These are phyloP conservation scores for Trichopoda pennipes DNA, from an alignment of 2,888 invertebrate species.

Conservation along the genomic window DNA sequence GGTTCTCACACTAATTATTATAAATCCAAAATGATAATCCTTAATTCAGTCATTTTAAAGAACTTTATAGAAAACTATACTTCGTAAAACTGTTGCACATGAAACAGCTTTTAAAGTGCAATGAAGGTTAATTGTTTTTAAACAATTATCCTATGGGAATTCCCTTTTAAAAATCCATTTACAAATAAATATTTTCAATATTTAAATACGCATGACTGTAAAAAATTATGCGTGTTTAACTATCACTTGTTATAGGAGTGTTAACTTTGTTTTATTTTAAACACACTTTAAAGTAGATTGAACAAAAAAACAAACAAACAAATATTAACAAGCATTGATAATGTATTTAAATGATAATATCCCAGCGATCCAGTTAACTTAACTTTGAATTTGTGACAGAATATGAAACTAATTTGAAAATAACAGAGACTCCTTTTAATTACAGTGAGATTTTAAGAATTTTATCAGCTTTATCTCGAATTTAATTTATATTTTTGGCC, in stretches of 20 bases:
- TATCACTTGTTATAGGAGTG: constrained; percentile 2
- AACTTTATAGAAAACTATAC: too few species aligned
- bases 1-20: too few species aligned
- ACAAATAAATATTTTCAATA: neutral
- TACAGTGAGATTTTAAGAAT: too few species aligned
- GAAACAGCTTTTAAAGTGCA: neutral
- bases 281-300: constrained; percentile 9
- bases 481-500: too few species aligned
- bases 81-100: too few species aligned
- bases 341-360: constrained; percentile 31
- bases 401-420: too few species aligned
- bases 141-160: constrained; percentile 23
- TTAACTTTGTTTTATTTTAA: neutral
- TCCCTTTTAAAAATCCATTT: constrained; percentile 6
- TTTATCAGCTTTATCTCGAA: too few species aligned
- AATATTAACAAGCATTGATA: constrained; percentile 22
- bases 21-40: too few species aligned
- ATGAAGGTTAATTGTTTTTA: neutral
- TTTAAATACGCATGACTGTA: neutral
- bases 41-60: too few species aligned
- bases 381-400: too few species aligned
- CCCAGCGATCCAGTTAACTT: neutral
- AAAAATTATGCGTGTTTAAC: constrained; percentile 4
- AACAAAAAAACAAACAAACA: constrained; percentile 9
- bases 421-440: too few species aligned